Conservation (phyloP, 2,113 vertebrate species). For the Uria lomvia region DNA sequence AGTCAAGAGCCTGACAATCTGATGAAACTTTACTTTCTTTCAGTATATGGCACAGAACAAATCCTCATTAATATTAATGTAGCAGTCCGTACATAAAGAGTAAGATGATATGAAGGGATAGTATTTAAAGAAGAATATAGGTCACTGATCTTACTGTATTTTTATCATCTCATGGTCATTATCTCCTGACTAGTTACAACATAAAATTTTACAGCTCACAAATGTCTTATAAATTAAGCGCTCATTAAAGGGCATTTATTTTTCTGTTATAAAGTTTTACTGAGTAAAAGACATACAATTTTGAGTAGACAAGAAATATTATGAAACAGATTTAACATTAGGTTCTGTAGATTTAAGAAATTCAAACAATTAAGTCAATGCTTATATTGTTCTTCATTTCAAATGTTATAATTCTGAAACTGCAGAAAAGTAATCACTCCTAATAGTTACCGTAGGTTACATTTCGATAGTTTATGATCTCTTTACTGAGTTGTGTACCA, state of each 20-base stretch:
- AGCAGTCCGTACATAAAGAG: background rate
- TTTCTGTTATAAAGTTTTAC: background rate
- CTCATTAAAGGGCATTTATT: background rate
- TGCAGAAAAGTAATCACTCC: background rate
- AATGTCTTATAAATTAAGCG: background rate
- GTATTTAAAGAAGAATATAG: background rate
- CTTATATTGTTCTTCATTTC: background rate
- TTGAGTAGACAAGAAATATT: background rate
- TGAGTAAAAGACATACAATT: background rate
- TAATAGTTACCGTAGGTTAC: background rate
- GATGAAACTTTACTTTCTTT: background rate
- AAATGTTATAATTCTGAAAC: background rate
- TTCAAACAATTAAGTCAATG: background rate
- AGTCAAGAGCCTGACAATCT: background rate
- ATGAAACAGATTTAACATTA: background rate
- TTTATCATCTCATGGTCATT: background rate
- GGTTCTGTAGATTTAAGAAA: background rate
- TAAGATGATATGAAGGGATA: background rate
- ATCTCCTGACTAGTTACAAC: background rate
- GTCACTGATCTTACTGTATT: background rate
- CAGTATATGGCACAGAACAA: background rate
- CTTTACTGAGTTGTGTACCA: background rate
- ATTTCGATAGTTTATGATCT: background rate
- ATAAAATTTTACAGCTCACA: background rate
- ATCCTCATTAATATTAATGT: background rate